Percentiles rank a stretch among this genome's conserved stretches.
Conservation (phyloP, 2,888 invertebrate genomes). For the Iphiclides podalirius region DNA sequence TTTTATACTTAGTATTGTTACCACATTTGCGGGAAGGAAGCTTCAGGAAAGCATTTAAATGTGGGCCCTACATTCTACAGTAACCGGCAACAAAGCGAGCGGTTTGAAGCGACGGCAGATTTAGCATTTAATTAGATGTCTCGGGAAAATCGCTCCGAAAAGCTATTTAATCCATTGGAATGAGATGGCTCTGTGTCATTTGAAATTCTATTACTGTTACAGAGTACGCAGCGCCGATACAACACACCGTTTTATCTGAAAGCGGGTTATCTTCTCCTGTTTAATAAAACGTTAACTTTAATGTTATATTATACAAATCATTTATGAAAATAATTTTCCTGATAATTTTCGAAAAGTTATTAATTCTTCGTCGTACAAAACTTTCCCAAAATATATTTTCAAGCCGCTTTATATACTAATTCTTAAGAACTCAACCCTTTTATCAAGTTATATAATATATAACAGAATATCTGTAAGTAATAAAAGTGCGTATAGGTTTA, state of each 20-base stretch:
- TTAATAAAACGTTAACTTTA: not conserved
- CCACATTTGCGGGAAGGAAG: not conserved
- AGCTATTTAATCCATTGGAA: slow-evolving; percentile 36
- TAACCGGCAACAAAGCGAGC: slow-evolving; percentile 11
- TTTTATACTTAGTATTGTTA: slow-evolving; percentile 8
- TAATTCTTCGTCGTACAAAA: too few species aligned
- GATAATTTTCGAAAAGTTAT: too few species aligned
- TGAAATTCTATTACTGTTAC: slow-evolving; percentile 32
- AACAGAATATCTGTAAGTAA: too few species aligned
- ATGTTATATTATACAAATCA: not conserved
- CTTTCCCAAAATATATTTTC: too few species aligned
- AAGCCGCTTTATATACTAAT: too few species aligned
- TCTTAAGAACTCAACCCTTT: too few species aligned
- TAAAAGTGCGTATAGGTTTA: too few species aligned
- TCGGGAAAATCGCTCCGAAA: slow-evolving; percentile 32
- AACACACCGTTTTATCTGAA: slow-evolving; percentile 29
- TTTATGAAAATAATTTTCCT: not conserved
- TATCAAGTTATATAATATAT: too few species aligned
- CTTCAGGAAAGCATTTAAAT: slow-evolving; percentile 12
- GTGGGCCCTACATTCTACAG: slow-evolving; percentile 10
- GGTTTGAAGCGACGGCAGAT: slow-evolving; percentile 19
- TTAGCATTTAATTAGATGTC: slow-evolving; percentile 29
- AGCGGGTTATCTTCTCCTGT: slow-evolving; percentile 22
- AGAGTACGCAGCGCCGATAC: slow-evolving; percentile 23
- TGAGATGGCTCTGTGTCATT: slow-evolving; percentile 27